Conservation (phyloP, 1,140 invertebrate species). For the Macrobrachium rosenbergii region DNA sequence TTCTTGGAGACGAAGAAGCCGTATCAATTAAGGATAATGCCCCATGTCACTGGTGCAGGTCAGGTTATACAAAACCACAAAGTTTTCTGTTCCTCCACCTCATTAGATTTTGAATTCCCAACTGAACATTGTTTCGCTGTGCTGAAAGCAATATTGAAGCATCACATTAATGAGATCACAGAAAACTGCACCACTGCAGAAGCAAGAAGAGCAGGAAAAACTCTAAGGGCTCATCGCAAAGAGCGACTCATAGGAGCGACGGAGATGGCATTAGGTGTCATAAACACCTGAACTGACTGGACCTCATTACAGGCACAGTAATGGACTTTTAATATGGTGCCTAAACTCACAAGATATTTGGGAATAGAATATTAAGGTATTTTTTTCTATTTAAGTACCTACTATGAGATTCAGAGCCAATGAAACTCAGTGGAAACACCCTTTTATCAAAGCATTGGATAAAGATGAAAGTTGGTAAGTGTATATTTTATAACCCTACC, state of each 20-base stretch:
- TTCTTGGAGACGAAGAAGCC: too few species aligned
- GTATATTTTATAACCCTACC: too few species aligned
- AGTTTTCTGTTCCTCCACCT: too few species aligned
- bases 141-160: conserved; percentile 12
- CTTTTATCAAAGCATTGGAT: too few species aligned
- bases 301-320: background rate
- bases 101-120: conserved; percentile 4
- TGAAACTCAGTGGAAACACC: too few species aligned
- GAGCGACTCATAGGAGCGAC: conserved; percentile 8
- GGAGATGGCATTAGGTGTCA: background rate
- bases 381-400: too few species aligned
- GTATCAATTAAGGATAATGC: too few species aligned
- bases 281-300: conserved; percentile 25
- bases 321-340: conserved; percentile 19
- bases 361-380: background rate
- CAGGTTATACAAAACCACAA: conserved; percentile 11
- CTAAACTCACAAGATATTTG: conserved; percentile 9
- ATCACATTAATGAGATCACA: conserved; percentile 18
- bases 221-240: conserved; percentile 16
- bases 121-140: conserved; percentile 25
- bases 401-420: too few species aligned
- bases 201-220: conserved; percentile 10
- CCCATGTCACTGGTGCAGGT: conserved; percentile 15
- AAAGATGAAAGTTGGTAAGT: too few species aligned
- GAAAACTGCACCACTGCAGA: conserved; percentile 8